phyloP scores from a whole-genome alignment of 2,797 vertebrate species.

The Chaunax sp. region DNA sequence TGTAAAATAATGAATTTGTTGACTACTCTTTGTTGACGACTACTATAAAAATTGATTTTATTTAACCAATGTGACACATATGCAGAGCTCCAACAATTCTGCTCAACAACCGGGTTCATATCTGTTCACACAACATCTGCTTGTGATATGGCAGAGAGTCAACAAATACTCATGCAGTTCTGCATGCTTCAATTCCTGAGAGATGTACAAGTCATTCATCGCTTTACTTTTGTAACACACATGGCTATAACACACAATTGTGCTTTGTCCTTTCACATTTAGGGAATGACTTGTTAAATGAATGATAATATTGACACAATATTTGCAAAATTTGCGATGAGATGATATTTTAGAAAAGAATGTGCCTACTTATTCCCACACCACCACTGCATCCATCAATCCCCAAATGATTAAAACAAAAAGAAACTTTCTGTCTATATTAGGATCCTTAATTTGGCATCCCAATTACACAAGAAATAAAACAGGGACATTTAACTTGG shows the following conservation, averaged over 20 bases:
- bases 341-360: not conserved
- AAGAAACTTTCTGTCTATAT: not conserved
- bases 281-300: not conserved
- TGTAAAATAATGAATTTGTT: no score
- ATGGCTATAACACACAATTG: not conserved
- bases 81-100: not conserved
- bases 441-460: not conserved
- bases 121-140: not conserved
- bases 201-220: not conserved
- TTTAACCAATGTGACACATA: not conserved
- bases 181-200: not conserved
- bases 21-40: not conserved
- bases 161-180: not conserved
- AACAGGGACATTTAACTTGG: no score
- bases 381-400: constrained; percentile 6
- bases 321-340: not conserved
- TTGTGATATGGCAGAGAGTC: not conserved
- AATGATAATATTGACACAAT: not conserved
- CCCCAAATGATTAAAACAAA: not conserved
- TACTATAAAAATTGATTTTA: no score
- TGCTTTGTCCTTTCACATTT: not conserved
- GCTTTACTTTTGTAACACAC: not conserved
- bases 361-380: not conserved
- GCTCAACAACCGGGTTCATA: not conserved
- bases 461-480: constrained; percentile 6